A percentile compares a stretch with the other conserved stretches of the same genome.
phyloP scores from a whole-genome alignment of 2,797 vertebrate species.

The Macroramphosus scolopax region DNA sequence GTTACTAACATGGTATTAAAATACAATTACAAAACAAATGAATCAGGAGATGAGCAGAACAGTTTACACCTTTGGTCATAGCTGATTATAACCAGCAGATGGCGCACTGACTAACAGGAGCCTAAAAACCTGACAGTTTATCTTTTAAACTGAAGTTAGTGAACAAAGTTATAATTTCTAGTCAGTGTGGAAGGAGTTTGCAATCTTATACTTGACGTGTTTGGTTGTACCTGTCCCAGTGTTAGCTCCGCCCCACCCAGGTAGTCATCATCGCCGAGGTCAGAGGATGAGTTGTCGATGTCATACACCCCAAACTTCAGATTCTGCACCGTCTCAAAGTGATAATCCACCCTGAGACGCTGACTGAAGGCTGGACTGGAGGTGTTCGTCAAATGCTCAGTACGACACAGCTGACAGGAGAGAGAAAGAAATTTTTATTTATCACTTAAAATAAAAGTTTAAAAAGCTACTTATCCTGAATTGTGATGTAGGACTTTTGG shows the following conservation, averaged over 20 bases:
- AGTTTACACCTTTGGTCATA: no score
- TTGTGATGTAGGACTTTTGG: no score
- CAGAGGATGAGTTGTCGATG: constrained; percentile 86
- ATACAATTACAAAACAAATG: no score
- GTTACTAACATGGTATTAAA: no score
- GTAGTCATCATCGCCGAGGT: constrained; percentile 88
- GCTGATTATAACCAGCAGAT: background rate
- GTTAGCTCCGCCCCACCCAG: constrained; percentile 88
- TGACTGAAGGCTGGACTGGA: constrained; percentile 86
- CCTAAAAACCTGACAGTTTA: background rate
- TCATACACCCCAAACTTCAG: constrained; percentile 88
- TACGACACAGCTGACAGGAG: constrained; percentile 79
- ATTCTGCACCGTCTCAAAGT: constrained; percentile 91
- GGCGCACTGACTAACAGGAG: background rate
- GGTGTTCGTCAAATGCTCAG: constrained; percentile 84
- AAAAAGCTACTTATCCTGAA: no score
- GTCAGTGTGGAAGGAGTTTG: background rate
- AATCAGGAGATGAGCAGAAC: no score
- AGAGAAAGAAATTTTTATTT: background rate
- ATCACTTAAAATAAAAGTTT: background rate
- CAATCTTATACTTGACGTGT: background rate
- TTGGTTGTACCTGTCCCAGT: constrained; percentile 83
- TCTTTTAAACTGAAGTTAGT: no score
- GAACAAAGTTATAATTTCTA: background rate
- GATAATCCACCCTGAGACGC: constrained; percentile 84